phyloP scores from a whole-genome alignment of 1,140 invertebrate species.

The Proales similis region DNA sequence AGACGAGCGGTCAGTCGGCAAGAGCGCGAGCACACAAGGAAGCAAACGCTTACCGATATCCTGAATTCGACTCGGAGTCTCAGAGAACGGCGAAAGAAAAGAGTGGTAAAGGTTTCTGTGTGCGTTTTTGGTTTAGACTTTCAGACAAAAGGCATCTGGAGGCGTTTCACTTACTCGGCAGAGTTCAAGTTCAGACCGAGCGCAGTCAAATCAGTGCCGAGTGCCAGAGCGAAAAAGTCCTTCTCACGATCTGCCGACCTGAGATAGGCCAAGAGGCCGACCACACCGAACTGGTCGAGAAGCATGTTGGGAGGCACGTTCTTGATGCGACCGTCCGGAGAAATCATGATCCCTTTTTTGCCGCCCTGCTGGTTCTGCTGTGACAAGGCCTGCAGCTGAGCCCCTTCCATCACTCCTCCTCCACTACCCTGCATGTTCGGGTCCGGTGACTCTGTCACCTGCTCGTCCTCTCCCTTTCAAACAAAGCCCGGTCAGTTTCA shows the following conservation, averaged over 20 bases:
- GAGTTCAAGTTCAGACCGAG: constrained; percentile 95
- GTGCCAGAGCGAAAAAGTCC: constrained; percentile 82
- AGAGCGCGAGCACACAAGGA: not conserved
- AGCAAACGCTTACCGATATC: constrained; percentile 64
- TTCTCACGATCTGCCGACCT: constrained; percentile 91
- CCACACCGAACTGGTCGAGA: constrained; percentile 93
- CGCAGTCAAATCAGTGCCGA: constrained; percentile 92
- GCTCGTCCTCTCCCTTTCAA: no score
- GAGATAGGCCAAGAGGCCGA: constrained; percentile 92
- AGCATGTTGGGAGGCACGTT: constrained; percentile 35
- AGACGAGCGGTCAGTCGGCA: constrained; percentile 36
- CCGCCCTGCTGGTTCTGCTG: no score
- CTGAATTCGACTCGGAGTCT: constrained; percentile 89
- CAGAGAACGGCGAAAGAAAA: constrained; percentile 95
- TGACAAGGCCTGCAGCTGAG: no score
- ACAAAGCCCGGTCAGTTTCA: no score
- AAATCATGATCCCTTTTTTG: constrained; percentile 35
- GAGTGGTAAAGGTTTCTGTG: constrained; percentile 76
- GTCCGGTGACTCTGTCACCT: no score
- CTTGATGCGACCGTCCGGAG: constrained; percentile 30
- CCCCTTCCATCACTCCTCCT: no score
- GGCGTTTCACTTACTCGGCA: constrained; percentile 61
- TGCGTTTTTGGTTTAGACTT: constrained; percentile 1
- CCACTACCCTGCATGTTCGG: no score
- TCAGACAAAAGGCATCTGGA: constrained; percentile 1